phyloP scores from a whole-genome alignment of 2,888 invertebrate genomes.

The Drosophila neoperkinsi region DNA sequence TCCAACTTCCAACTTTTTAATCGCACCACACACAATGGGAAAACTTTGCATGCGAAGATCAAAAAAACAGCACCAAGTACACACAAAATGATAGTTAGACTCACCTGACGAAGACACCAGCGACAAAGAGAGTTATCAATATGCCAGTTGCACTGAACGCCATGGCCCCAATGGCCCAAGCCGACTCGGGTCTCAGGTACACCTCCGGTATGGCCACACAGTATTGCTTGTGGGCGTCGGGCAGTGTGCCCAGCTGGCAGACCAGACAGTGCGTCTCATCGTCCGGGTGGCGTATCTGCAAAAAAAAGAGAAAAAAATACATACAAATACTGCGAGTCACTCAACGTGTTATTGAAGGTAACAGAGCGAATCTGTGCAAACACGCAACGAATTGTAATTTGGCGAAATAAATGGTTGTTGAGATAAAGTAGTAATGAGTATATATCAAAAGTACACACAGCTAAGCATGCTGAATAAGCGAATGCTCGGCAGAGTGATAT shows the following conservation, averaged over 20 bases:
- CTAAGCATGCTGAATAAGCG: background rate
- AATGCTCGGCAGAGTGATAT: background rate
- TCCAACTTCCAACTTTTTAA: constrained; percentile 41
- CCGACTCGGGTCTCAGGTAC: constrained; percentile 92
- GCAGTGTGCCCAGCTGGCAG: constrained; percentile 93
- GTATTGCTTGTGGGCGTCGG: constrained; percentile 90
- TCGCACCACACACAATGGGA: constrained; percentile 20
- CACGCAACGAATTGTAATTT: background rate
- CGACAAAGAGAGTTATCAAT: constrained; percentile 91
- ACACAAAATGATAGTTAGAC: constrained; percentile 20
- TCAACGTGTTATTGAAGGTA: background rate
- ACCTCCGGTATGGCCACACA: constrained; percentile 93
- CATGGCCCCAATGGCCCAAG: constrained; percentile 97
- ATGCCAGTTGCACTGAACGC: constrained; percentile 94
- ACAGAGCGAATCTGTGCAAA: background rate
- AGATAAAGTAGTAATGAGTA: background rate
- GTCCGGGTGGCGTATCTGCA: constrained; percentile 91
- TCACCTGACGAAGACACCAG: constrained; percentile 90
- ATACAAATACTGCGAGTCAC: background rate
- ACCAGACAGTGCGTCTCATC: constrained; percentile 94
- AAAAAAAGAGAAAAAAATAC: constrained; percentile 9
- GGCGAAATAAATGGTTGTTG: background rate
- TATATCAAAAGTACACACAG: background rate
- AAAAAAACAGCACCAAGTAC: background rate
- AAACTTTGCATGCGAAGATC: constrained; percentile 1